Evolutionary conservation across 2,888 invertebrate genomes (phyloP), one percentile per base, ranked within the genome.

Genomic region (Thyatira batis): DNA sequence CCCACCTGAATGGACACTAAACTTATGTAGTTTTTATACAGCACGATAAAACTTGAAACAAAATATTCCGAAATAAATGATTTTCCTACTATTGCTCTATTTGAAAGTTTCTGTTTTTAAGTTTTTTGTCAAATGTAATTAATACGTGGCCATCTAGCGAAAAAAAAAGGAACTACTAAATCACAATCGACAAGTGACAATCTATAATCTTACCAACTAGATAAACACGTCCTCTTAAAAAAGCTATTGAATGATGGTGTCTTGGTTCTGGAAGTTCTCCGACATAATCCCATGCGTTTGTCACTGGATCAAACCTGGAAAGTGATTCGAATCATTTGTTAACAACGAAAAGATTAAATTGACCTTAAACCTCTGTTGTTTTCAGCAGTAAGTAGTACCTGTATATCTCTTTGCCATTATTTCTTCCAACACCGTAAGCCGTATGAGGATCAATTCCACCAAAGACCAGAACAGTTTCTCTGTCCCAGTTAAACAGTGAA

Each of bases 401-500:
- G 69, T 78, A 88, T 58, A 95, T 94, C 71, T 94, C 93, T 71
- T 93, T 94, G 5, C 95, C 95, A 2, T 93, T 92, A 61, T 95
- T 95, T 20, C 91, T 87, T 0, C 89, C 89, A 0, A 83, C 65
- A 0, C 93, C 94, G 62, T 93, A 94, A 3, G 91, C 78, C 11
- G 85, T 87, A 67, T 94, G 94, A 4, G 95, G 94, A 79, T 95
- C 94, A 21, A 94, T 92, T 2, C 95, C 95, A 4, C 95, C 95
- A 69, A 95, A 94, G 13, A 95, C 93, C 10, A 95, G 79, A 3
- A 95, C 92, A 0, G 94, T 93, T 71, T 95, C 94, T 27, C 92
- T 84, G 50, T 94, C 93, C 71, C 90, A 87, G 63, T 92, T 92
- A 70, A 93, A 94, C 1, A 94, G 78, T 0, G 94, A 94, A 0